These are phyloP conservation scores for Pelochelys cantorii DNA, from an alignment of 2,797 vertebrate species.

Conservation along the genomic window DNA sequence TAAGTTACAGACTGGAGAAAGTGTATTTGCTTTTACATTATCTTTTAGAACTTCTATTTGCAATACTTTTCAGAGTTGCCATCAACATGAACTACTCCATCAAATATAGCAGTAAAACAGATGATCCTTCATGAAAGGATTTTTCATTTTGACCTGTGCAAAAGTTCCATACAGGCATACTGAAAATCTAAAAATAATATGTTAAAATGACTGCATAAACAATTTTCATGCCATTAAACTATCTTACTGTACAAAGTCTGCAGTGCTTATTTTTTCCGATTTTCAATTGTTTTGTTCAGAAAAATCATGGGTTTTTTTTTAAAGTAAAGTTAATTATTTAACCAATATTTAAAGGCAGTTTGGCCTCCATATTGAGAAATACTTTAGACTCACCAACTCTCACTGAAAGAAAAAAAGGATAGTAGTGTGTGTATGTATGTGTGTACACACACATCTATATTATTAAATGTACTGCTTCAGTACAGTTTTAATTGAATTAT, in stretches of 20 bases:
- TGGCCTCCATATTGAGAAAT: background rate
- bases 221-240: background rate
- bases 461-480: background rate
- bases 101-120: background rate
- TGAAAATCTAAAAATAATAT: background rate
- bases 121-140: background rate
- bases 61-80: background rate
- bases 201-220: background rate
- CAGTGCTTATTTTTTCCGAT: background rate
- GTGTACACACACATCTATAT: background rate
- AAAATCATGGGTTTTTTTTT: background rate
- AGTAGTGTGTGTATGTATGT: background rate
- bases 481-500: background rate
- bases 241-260: background rate
- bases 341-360: background rate
- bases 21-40: background rate
- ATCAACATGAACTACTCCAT: background rate
- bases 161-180: background rate
- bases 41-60: background rate
- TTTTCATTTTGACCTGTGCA: background rate
- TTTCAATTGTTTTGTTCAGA: background rate
- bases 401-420: background rate
- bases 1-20: conserved; percentile 54
- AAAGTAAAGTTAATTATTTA: background rate
- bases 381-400: background rate